These are phyloP conservation scores for Xenopus tropicalis DNA, from an alignment of 2,113 vertebrate species.

Conservation along the genomic window UCB_Xtro_10.0 CM004448.2:114513501-114514000, in stretches of 20 bases:
- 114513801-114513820: constrained; percentile 36
- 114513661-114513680: background rate
- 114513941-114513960: no score
- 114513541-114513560: no score
- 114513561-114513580: no score
- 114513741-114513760: constrained; percentile 31
- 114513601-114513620: no score
- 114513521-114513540: no score
- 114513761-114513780: constrained; percentile 15
- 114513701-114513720: constrained; percentile 4
- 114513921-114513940: no score
- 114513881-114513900: no score
- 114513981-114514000: no score
- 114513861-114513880: background rate
- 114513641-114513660: background rate
- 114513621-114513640: background rate
- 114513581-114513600: no score
- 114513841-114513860: constrained; percentile 24
- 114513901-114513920: no score
- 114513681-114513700: constrained; percentile 1
- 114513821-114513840: constrained; percentile 23
- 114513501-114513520: no score
- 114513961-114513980: no score
- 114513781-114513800: constrained; percentile 26
- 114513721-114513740: constrained; percentile 33